Base-by-base conservation (phyloP, 2,113 vertebrate species). In the Odobenus rosmarus region DNA sequence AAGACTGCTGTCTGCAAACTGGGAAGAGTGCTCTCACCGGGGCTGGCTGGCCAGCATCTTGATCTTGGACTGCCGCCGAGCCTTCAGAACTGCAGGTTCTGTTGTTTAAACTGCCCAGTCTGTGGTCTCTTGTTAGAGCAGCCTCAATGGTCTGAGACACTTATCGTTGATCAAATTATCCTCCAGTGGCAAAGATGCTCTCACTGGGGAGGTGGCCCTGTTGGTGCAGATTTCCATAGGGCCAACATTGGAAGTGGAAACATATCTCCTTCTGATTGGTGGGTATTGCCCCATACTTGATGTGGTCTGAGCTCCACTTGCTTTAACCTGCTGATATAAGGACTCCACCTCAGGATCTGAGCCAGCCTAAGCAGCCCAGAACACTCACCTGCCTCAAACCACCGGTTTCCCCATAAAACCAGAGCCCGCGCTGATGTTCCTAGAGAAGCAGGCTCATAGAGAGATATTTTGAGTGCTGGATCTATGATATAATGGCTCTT, bases 401-500 rank as follows among this genome's bases (percentile, higher is more conserved):
- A 62, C 24, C 11, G 18, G 42, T 24, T 53, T 49, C 13, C 7
- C 7, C n/a, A 49, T 1, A 36, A 51, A 16, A 55, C 12, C 39
- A 39, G 81, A 39, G 6, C 33, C 55, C 10, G 5, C 14, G 18
- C 39, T 1, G 0, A 33, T n/a, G 14, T 12, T n/a, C 5, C 62
- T 72, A 36, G 23, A 85, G 16, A 62, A 4, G 18, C 5, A 31
- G 24, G 42, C 33, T 33, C n/a, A 15, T 18, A 1, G 23, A 62
- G 16, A 61, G 23, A 24, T 16, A 26, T 3, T 59, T 12, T 49
- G 24, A 51, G 31, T 23, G 7, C 4, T 4, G 3, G 9, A 36
- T 79, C 18, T 39, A 4, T 84, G 24, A 39, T 16, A 36, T 9
- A 51, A 39, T 12, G 24, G 0, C 33, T 39, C 33, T 88, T 12